Percentiles rank a stretch among this genome's conserved stretches.
Conservation (phyloP, 2,888 invertebrate genomes). For the Dicranocentrus wangi region DNA sequence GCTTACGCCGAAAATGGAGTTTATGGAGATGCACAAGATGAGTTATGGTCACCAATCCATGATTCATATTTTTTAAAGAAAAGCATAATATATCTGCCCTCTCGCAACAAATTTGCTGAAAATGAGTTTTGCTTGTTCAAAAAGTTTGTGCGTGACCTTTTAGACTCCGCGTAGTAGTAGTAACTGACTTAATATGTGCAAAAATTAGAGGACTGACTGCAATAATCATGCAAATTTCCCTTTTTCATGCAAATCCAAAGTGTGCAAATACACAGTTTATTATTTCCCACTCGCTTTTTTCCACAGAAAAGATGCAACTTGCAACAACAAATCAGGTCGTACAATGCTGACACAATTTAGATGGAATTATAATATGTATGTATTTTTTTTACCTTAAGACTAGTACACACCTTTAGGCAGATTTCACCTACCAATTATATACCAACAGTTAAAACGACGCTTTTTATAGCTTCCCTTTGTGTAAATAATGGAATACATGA, state of each 20-base stretch:
- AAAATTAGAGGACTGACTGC: background rate
- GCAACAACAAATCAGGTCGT: slow-evolving; percentile 2
- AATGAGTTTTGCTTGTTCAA: background rate
- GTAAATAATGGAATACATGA: no score
- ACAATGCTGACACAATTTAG: background rate
- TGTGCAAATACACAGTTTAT: background rate
- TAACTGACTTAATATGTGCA: background rate
- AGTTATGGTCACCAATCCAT: slow-evolving; percentile 10
- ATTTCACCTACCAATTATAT: slow-evolving; percentile 5
- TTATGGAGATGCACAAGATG: slow-evolving; percentile 40
- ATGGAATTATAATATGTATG: background rate
- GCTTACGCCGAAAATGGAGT: slow-evolving; percentile 44
- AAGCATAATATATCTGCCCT: no score
- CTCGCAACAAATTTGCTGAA: background rate
- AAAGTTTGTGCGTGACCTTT: background rate
- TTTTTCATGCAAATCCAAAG: background rate
- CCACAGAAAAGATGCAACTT: background rate
- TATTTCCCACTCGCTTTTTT: slow-evolving; percentile 3
- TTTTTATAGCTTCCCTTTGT: background rate
- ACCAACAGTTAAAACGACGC: background rate
- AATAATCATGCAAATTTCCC: background rate
- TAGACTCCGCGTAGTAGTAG: no score
- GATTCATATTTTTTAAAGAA: slow-evolving; percentile 6
- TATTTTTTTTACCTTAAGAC: no score
- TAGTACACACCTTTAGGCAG: slow-evolving; percentile 6